Evolutionary conservation across 2,113 vertebrate genomes (phyloP), one percentile per base, ranked within the genome.

Genomic region (Tenrec ecaudatus): DNA sequence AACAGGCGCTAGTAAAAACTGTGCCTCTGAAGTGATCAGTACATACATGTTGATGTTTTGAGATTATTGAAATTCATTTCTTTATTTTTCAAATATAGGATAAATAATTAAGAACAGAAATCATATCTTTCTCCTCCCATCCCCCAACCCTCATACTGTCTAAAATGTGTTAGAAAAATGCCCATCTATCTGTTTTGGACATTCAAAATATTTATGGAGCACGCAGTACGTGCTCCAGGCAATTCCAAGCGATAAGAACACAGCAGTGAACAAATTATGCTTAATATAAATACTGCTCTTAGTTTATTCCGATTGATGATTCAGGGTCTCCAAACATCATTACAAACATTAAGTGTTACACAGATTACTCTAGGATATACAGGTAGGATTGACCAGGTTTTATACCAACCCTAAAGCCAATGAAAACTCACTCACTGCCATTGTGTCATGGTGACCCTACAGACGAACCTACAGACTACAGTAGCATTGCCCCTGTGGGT

Each of bases 181-280:
- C 12, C 47, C 47, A 53, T 53, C 47, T 53, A 53, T 53, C 47
- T 53, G 47, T 10, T 53, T 53, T 53, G 47, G 47, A 57, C 43
- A 92, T 29, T 95, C 75, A 86, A 84, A 96, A 79, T 82, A 83
- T 82, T 91, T 85, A 77, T 27, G 47, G 36, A 91, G 82, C n/a
- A 79, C 36, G 73, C 75, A 58, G 78, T 84, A 69, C 33, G 69
- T 66, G 11, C 3, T 25, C 66, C 22, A 43, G 47, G 68, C 60
- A 76, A 14, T 80, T 88, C 12, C 27, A 80, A 14, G 47, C 20
- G 22, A 57, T 6, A 89, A 40, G 15, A 89, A 85, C 17, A 80
- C 20, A 58, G 64, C 29, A 80, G 64, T 75, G 25, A 93, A 95
- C 25, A 84, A 94, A 89, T 82, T 64, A 89, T 15, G 6, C 19